Conservation (phyloP, 64 coral and sea anemone genomes). For the Catalaphyllia jardinei region DNA sequence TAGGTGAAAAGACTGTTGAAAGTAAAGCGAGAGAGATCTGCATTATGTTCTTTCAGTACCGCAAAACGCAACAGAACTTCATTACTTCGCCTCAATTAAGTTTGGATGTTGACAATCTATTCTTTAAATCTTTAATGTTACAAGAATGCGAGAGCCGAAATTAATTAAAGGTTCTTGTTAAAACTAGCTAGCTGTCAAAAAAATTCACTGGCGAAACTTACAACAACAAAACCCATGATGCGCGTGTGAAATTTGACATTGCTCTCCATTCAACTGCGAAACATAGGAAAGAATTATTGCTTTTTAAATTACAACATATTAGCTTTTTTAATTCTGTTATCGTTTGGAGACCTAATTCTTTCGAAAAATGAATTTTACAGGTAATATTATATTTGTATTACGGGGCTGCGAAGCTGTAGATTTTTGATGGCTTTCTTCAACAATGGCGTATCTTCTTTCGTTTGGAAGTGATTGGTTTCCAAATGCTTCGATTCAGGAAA, state of each 20-base stretch:
- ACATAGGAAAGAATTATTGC: background rate
- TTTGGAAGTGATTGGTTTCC: background rate
- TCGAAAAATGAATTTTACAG: background rate
- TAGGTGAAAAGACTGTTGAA: background rate
- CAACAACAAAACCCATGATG: background rate
- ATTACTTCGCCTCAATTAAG: background rate
- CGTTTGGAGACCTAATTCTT: background rate
- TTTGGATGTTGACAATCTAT: background rate
- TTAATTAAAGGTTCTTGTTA: background rate
- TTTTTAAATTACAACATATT: conserved; percentile 31
- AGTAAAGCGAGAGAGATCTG: background rate
- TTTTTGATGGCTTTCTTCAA: background rate
- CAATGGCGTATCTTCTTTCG: background rate
- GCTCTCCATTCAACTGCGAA: background rate
- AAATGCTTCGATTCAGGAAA: conserved; percentile 22
- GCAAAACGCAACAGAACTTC: background rate
- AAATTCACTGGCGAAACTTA: background rate
- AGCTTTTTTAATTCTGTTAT: background rate
- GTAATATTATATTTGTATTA: background rate
- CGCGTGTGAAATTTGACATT: background rate
- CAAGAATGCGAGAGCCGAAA: background rate
- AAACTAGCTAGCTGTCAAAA: background rate
- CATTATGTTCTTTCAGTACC: background rate
- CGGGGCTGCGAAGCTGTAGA: background rate
- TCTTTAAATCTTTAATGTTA: conserved; percentile 14